Evolutionary conservation across 1,140 invertebrate species (phyloP), one percentile per base, ranked within the genome.

Genomic region (Drosophila albomicans): DNA sequence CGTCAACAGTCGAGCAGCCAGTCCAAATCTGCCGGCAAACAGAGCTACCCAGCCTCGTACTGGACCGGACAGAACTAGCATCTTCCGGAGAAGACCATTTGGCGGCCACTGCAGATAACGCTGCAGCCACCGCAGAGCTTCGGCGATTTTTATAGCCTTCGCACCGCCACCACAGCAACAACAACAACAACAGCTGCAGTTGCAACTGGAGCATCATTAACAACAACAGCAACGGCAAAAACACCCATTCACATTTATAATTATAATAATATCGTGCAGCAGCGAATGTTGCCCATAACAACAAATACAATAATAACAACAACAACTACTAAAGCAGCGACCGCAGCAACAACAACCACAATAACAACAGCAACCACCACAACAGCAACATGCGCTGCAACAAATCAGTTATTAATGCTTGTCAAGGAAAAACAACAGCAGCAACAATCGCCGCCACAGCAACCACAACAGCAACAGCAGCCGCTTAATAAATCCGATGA

Each of bases 21-120:
- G 89, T 95, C 95, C 52, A 96, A 96, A 91, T 93, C 95, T 69
- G 95, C 95, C 74, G 93, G 94, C 20, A 96, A 96, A 86, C 94
- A 95, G 79, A 92, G 92, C 41, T 95, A 95, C 78, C 94, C 94
- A 52, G 94, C 93, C 88, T 94, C 94, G 63, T 95, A 95, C 79
- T 95, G 95, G 95, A 93, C 93, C 71, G 93, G 93, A 79, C 93
- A 94, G 82, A 94, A 94, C 87, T 94, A 94, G 94, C 51, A 54
- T 30, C 81, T 89, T 89, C 68, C 81, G 87, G 82, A 90, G 79
- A 81, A 79, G 64, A 73, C 81, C 58, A 82, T 82, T 73, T 90
- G 80, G 86, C 85, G 79, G 78, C 85, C 84, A 20, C 67, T 88
- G 84, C 84, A 88, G 59, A 66, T 88, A 45, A 56, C 68, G 15